Base-by-base conservation (phyloP, 2,888 invertebrate genomes). In the Drosophila recens region DNA sequence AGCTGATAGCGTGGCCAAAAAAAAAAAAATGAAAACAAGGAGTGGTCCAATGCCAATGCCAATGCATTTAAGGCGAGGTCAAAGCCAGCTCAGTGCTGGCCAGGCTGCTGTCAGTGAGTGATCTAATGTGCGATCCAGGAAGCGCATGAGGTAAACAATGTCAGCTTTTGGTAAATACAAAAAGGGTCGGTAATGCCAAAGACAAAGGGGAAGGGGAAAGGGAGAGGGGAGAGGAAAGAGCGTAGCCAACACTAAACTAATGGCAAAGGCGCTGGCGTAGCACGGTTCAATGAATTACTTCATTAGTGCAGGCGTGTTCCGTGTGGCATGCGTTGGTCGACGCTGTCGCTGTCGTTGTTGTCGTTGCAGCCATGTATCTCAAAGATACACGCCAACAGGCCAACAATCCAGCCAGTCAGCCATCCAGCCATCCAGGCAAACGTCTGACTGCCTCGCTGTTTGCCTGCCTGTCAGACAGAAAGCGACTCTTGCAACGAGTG, bases 221-320 rank as follows among this genome's bases (percentile, higher is more conserved):
- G 36, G 34, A 61, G 59, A 45, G 74, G 51, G 64, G 64, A 59
- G 34, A 10, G 23, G 27, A 23, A 33, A 49, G 34, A 56, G 46
- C 87, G 69, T 69, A 74, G 63, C 75, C 83, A 86, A 78, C 89
- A 76, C 83, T 78, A 79, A 87, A 89, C 85, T 89, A 84, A 84
- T 79, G 80, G 78, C 81, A 62, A 62, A 58, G 58, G 66, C 71
- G 72, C 63, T 76, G 76, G 76, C 87, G 83, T 87, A 79, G 82
- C 80, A 89, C 82, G 90, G 90, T 90, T 90, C 89, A 90, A 89
- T 90, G 89, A 90, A 90, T 89, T 90, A 89, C 89, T 90, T 90
- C 90, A 90, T 90, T 90, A 90, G 90, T 71, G 90, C 84, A 83
- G 83, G 79, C 84, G 74, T 89, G 79, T 79, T 69, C 72, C 70